Conservation (phyloP, 2,888 invertebrate species). For the Periphyllus acericola region DNA sequence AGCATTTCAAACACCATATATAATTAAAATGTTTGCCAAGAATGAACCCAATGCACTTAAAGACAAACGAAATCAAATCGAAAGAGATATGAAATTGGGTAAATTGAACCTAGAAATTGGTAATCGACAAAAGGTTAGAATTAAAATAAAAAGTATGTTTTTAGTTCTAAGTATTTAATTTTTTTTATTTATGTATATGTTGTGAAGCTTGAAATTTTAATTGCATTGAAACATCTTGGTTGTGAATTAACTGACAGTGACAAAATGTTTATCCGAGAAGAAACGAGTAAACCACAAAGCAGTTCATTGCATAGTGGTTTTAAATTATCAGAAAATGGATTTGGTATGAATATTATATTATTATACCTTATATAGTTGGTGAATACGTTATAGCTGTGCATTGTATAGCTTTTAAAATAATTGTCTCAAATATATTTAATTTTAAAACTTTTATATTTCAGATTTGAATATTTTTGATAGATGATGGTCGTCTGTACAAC, state of each 20-base stretch:
- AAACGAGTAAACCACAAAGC: conserved; percentile 29
- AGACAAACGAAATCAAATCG: conserved; percentile 72
- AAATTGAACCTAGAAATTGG: conserved; percentile 66
- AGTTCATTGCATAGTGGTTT: conserved; percentile 11
- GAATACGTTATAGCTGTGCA: too few species aligned
- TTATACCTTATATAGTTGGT: background rate
- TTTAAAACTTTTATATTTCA: conserved; percentile 26
- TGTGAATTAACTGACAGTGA: conserved; percentile 33
- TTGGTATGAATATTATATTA: conserved; percentile 13
- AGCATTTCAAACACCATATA: conserved; percentile 80
- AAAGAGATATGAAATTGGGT: conserved; percentile 74
- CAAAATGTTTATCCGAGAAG: conserved; percentile 46
- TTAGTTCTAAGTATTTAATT: background rate
- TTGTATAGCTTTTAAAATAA: too few species aligned
- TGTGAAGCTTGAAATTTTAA: conserved; percentile 52
- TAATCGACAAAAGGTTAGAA: conserved; percentile 44
- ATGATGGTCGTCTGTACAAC: background rate
- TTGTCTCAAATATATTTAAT: too few species aligned
- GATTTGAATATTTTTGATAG: conserved; percentile 49
- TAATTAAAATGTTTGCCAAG: conserved; percentile 78
- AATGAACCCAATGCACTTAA: conserved; percentile 76
- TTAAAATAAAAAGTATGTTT: background rate
- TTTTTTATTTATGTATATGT: background rate
- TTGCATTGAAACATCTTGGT: conserved; percentile 51
- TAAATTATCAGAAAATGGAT: conserved; percentile 45